Conservation (phyloP, 2,113 vertebrate species). For the Bos javanicus region DNA sequence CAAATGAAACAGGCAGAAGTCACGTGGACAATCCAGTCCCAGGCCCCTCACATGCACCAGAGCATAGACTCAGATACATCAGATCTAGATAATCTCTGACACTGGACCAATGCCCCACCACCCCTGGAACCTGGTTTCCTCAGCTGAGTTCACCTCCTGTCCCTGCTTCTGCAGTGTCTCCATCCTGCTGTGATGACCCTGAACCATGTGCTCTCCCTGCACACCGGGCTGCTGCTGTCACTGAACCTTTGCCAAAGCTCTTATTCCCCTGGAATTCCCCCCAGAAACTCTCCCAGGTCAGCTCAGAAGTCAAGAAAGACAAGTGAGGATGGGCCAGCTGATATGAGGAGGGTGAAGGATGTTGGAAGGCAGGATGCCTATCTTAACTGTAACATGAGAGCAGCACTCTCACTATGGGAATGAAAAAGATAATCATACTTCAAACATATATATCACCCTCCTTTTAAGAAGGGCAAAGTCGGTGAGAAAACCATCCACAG, state of each 20-base stretch:
- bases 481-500: neutral
- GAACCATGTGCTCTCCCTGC: neutral
- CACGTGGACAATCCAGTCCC: accelerated
- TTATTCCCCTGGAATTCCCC: neutral
- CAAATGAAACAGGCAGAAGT: too few species aligned
- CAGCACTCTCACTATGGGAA: neutral
- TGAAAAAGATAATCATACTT: neutral
- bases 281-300: neutral
- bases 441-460: neutral
- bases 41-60: accelerated
- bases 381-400: accelerated
- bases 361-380: neutral
- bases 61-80: too few species aligned
- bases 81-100: accelerated
- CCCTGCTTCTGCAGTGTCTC: neutral
- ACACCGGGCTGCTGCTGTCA: accelerated
- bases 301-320: neutral
- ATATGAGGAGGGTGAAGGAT: accelerated
- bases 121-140: too few species aligned
- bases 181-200: neutral
- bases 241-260: neutral
- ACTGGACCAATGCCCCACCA: neutral
- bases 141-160: accelerated
- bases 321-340: accelerated
- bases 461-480: neutral